Evolutionary conservation across 2,797 vertebrate species (phyloP), one percentile per base, ranked within the genome.

Genomic region (Catostomus latipinnis): DNA sequence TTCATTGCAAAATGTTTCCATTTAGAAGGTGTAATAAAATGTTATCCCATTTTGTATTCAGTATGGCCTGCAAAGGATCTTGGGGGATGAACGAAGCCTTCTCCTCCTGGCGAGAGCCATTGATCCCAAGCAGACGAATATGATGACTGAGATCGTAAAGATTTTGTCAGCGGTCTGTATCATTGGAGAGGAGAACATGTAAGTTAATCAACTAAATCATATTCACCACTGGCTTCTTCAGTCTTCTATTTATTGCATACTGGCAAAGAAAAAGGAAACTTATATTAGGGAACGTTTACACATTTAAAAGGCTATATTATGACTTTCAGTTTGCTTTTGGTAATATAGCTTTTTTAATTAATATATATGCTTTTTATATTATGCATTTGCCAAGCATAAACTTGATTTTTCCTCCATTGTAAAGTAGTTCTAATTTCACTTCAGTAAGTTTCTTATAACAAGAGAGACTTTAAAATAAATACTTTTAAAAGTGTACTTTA

Each of bases 111-210:
- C 97, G 10, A 93, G 96, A 88, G 96, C 97, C 0, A 93, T 99
- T 81, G 97, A 99, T 90, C 97, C 97, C 77, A 98, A 96, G 87
- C 97, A 99, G 80, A 93, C 96, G 34, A 94, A 88, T 87, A 98
- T 98, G 96, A 99, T 99, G 98, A 98, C 96, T 0, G 98, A 99
- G 93, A 98, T 94, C 12, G 95, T 99, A 80, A 99, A 99, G 92
- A 96, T 99, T 69, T 95, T 99, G 73, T 99, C 98, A 54, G 98
- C 98, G 11, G 87, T 99, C 89, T 99, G 97, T 86, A 99, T 99
- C 82, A 91, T 99, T 65, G 98, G 95, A 83, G 97, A 99, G 87
- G 98, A 99, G 61, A 99, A 96, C 86, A 95, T 96, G 98, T 98
- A 88, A 96, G 96, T 95, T 34, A 1, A 8, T 45, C 3, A 66